Evolutionary conservation across 1,140 invertebrate species (phyloP).

Genomic region (Musca vetustissima): DNA sequence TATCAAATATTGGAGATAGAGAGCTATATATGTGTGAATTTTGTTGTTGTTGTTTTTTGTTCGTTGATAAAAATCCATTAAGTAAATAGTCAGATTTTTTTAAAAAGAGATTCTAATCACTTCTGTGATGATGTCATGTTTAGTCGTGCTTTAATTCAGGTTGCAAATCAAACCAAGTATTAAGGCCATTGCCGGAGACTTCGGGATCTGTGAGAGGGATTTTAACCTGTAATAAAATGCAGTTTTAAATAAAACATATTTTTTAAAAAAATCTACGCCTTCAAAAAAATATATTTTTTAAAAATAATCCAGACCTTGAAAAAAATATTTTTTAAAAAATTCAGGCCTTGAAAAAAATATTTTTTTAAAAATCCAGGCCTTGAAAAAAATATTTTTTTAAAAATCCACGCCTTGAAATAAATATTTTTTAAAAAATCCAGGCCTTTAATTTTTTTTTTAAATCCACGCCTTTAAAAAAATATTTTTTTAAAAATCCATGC

Average conservation of each 20-base stretch:
- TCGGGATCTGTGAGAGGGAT: slow-evolving; percentile 49
- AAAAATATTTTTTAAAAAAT: neutral
- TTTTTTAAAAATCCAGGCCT: no score
- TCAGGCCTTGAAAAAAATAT: no score
- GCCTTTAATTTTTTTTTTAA: no score
- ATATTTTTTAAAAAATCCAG: no score
- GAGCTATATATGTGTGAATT: no score
- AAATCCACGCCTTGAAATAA: no score
- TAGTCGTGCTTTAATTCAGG: slow-evolving; percentile 54
- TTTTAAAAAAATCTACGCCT: slow-evolving; percentile 11
- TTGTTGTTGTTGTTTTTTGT: neutral
- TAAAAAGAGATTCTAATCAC: neutral
- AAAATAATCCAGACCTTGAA: no score
- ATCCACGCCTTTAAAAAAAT: no score
- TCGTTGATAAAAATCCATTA: no score
- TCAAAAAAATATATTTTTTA: slow-evolving; percentile 1
- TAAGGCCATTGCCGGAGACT: slow-evolving; percentile 54
- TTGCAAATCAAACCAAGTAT: slow-evolving; percentile 64
- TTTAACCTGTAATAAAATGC: slow-evolving; percentile 40
- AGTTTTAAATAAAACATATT: neutral
- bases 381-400: no score
- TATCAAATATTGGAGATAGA: no score
- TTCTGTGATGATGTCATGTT: slow-evolving; percentile 7
- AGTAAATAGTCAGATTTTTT: neutral
- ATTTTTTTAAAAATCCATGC: no score